Evolutionary conservation across 2,888 invertebrate species (phyloP), one percentile per base, ranked within the genome.

Genomic region (Eristalis tenax): DNA sequence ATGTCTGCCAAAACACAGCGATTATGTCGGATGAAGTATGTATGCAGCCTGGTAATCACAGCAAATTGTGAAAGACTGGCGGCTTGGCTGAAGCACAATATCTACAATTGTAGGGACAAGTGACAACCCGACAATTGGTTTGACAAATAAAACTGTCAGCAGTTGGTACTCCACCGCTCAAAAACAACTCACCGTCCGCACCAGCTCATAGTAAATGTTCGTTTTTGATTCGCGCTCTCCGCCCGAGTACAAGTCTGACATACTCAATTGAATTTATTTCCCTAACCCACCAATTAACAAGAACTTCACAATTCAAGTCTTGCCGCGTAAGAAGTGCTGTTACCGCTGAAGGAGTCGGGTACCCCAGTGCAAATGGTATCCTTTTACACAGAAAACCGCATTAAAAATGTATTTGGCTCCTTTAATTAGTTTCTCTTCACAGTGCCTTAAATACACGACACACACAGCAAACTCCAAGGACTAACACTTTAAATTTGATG

Each of bases 331-430:
- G 78, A 63, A 78, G 66, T 69, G 64, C 61, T 61, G 2, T 63
- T 13, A 40, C 18, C 77, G 43, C 66, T 28, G 38, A 83, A 57
- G 59, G 23, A 63, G 18, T 18, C 18, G 18, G 18, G 5, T n/a
- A 50, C 50, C 18, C 50, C 18, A 50, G 50, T 50, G 50, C 59
- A 59, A 59, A 59, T 59, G 59, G 59, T 57, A 77, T 74, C 71
- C 56, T 73, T 73, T 77, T 74, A 66, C 22, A 32, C 4, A 77
- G 87, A 77, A 50, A 89, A 89, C 89, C 89, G 78, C 88, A 89
- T 89, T 88, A 89, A 89, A 89, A 89, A 89, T 89, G 89, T 89
- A 89, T 88, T 88, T 89, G 89, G 82, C 88, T 89, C 88, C 89
- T 80, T 87, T 89, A 89, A 89, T 89, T 89, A 89, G 87, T 88